Evolutionary conservation across 1,140 invertebrate species (phyloP).

Genomic region (Scaptomyza hsui): DNA sequence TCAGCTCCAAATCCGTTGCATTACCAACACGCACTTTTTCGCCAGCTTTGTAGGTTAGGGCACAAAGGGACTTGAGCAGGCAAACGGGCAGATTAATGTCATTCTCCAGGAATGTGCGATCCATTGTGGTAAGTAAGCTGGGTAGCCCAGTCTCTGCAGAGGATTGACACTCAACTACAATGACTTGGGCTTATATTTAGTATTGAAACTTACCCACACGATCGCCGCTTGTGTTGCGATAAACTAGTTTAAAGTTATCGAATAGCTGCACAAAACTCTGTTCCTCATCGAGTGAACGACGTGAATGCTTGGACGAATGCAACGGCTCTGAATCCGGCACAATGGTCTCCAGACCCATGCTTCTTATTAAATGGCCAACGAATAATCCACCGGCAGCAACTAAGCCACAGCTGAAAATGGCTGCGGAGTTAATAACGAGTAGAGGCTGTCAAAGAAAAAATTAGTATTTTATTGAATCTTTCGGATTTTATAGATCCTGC

Average conservation of each 20-base stretch:
- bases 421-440: slow-evolving; percentile 65
- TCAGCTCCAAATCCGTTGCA: slow-evolving; percentile 55
- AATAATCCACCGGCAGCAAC: slow-evolving; percentile 52
- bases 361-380: slow-evolving; percentile 64
- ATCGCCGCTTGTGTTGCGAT: slow-evolving; percentile 64
- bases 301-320: slow-evolving; percentile 17
- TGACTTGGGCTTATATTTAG: too few relatives aligned
- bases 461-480: not conserved
- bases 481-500: too few relatives aligned
- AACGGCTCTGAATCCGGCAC: slow-evolving; percentile 23
- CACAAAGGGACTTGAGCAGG: slow-evolving; percentile 66
- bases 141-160: slow-evolving; percentile 55
- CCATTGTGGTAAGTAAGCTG: slow-evolving; percentile 55
- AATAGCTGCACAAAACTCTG: slow-evolving; percentile 40
- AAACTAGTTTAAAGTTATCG: slow-evolving; percentile 70
- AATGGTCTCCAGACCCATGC: slow-evolving; percentile 55
- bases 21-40: slow-evolving; percentile 31
- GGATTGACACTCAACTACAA: not conserved
- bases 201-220: slow-evolving; percentile 54
- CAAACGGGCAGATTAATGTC: slow-evolving; percentile 65
- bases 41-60: slow-evolving; percentile 40
- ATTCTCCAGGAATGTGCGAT: slow-evolving; percentile 55
- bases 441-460: slow-evolving; percentile 39
- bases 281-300: slow-evolving; percentile 33
- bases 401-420: slow-evolving; percentile 61